Evolutionary conservation across 2,113 vertebrate genomes (phyloP).

Genomic region (Rafetus swinhoei): DNA sequence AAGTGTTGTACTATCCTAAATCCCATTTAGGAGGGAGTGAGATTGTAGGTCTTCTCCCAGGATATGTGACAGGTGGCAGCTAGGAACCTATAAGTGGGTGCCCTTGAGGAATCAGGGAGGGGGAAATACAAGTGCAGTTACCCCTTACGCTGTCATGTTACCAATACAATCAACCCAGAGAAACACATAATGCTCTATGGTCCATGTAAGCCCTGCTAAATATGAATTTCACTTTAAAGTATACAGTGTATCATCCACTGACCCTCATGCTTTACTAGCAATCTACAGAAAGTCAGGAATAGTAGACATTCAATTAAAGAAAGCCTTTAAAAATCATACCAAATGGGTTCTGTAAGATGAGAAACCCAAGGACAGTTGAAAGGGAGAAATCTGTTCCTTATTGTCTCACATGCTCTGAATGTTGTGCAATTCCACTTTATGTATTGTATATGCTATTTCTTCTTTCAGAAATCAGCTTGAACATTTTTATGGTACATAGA

Average conservation of each 20-base stretch:
- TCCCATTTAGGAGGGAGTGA: neutral
- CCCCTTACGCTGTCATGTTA: neutral
- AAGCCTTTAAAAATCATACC: neutral
- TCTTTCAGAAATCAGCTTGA: neutral
- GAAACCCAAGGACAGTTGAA: fast-evolving
- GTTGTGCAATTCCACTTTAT: neutral
- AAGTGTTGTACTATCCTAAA: neutral
- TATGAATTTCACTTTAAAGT: neutral
- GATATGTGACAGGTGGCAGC: neutral
- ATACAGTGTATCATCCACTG: neutral
- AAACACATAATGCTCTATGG: neutral
- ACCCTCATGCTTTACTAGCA: neutral
- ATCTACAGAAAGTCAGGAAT: neutral
- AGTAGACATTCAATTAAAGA: neutral
- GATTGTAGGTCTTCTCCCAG: neutral
- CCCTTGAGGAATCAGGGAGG: neutral
- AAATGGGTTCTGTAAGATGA: neutral
- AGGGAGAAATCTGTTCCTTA: neutral
- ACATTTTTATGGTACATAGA: conserved; percentile 31
- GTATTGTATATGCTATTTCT: neutral
- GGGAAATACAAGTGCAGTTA: neutral
- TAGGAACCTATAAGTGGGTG: neutral
- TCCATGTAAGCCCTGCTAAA: neutral
- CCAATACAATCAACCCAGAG: neutral
- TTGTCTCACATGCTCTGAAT: neutral